These are phyloP conservation scores for Schizopygopsis malacanthus DNA, from an alignment of 2,797 vertebrate genomes.

Conservation along the genomic window DNA sequence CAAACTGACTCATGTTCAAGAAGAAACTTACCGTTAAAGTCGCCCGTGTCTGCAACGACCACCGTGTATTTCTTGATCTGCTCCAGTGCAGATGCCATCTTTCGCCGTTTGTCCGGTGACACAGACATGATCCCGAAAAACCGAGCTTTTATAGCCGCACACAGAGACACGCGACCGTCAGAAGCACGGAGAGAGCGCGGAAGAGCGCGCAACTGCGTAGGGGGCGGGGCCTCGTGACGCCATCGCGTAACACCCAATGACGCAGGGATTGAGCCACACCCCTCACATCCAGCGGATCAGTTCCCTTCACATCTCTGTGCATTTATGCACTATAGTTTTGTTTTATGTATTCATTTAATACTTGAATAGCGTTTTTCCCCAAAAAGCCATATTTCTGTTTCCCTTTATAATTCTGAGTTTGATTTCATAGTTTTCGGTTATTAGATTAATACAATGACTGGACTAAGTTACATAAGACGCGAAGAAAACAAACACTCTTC, in stretches of 20 bases:
- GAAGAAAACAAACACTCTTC: no score
- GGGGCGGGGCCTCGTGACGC: conserved; percentile 16
- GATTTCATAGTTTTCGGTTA: not conserved
- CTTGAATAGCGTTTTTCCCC: not conserved
- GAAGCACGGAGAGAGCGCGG: conserved; percentile 29
- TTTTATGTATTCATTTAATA: not conserved
- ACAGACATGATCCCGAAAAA: conserved; percentile 73
- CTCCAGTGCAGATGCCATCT: conserved; percentile 90
- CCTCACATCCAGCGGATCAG: not conserved
- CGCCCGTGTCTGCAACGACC: conserved; percentile 94
- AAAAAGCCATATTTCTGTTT: not conserved
- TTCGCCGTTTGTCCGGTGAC: conserved; percentile 89
- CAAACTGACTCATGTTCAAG: not conserved
- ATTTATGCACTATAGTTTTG: not conserved
- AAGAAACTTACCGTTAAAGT: conserved; percentile 87
- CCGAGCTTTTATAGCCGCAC: conserved; percentile 54
- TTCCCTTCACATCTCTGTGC: not conserved
- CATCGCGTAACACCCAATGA: not conserved
- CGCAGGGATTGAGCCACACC: not conserved
- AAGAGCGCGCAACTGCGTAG: not conserved
- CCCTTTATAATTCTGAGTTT: not conserved
- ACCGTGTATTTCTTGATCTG: conserved; percentile 94
- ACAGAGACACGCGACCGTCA: conserved; percentile 49
- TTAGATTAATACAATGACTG: not conserved
- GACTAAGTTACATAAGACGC: not conserved